These are phyloP conservation scores for Indicator indicator DNA, from an alignment of 2,113 vertebrate species.

Conservation along the genomic window DNA sequence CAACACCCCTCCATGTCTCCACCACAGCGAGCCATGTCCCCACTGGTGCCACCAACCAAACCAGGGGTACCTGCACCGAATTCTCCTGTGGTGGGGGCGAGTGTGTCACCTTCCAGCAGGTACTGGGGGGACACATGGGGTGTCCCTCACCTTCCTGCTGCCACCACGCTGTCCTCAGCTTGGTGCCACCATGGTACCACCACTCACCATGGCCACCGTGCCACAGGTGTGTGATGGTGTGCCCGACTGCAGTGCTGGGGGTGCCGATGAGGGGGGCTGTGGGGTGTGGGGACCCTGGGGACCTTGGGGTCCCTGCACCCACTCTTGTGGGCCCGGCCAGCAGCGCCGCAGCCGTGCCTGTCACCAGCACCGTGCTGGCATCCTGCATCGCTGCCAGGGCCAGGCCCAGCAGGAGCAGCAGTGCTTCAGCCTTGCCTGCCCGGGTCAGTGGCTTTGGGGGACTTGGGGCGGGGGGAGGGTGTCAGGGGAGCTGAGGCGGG, in stretches of 20 bases:
- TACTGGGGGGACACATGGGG: background rate
- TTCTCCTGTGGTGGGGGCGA: conserved; percentile 80
- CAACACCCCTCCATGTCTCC: too few species aligned
- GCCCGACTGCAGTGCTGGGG: conserved; percentile 74
- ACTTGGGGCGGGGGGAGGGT: background rate
- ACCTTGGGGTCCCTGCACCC: conserved; percentile 83
- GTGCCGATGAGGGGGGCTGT: conserved; percentile 78
- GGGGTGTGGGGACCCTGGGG: conserved; percentile 84
- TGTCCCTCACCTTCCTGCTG: too few species aligned
- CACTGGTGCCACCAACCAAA: conserved; percentile 44
- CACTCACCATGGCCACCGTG: too few species aligned
- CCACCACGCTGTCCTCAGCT: background rate
- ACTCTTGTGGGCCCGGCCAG: conserved; percentile 79
- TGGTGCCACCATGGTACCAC: background rate
- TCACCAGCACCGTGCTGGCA: background rate
- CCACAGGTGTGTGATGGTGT: conserved; percentile 85
- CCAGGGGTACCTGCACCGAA: conserved; percentile 74
- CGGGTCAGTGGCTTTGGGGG: conserved; percentile 50
- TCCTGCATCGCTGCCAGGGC: conserved; percentile 77
- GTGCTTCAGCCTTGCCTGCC: conserved; percentile 85
- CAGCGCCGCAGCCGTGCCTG: conserved; percentile 77
- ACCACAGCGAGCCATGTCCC: background rate
- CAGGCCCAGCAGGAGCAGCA: conserved; percentile 73
- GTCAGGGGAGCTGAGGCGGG: too few species aligned
- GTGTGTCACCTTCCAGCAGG: conserved; percentile 83